These are phyloP conservation scores for Vanessa atalanta DNA, from an alignment of 1,140 invertebrate species.

Conservation along the genomic window DNA sequence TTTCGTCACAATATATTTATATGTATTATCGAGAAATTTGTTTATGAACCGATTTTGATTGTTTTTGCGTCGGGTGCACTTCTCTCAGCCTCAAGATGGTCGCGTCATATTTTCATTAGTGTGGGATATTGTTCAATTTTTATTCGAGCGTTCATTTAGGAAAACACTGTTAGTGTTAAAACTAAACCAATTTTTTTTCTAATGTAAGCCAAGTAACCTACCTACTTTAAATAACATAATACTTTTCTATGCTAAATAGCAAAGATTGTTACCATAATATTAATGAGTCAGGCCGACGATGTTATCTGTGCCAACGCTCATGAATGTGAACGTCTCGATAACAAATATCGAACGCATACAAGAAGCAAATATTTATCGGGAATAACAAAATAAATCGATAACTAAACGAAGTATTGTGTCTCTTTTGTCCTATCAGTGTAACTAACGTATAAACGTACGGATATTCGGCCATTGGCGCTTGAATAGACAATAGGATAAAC, in stretches of 20 bases:
- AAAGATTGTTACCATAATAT: constrained; percentile 8
- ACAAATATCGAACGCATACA: constrained; percentile 45
- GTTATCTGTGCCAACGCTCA: constrained; percentile 48
- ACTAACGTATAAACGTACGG: constrained; percentile 9
- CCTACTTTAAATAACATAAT: constrained; percentile 2
- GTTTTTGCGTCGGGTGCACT: too few relatives aligned
- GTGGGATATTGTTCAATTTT: too few relatives aligned
- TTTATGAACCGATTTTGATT: too few relatives aligned
- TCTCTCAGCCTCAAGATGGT: too few relatives aligned
- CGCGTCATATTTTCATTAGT: too few relatives aligned
- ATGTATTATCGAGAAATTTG: too few relatives aligned
- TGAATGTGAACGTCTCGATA: constrained; percentile 53
- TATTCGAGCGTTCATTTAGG: too few relatives aligned
- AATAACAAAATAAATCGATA: constrained; percentile 48
- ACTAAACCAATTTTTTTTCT: too few relatives aligned
- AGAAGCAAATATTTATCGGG: constrained; percentile 51
- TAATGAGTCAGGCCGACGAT: constrained; percentile 41
- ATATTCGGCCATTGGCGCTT: constrained; percentile 1
- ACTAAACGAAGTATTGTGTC: constrained; percentile 19
- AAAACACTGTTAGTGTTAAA: too few relatives aligned
- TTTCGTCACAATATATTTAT: too few relatives aligned
- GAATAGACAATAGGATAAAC: constrained; percentile 30
- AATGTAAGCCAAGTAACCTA: neutral
- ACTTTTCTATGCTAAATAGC: neutral
- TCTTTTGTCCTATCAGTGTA: constrained; percentile 18